Conservation (phyloP, 2,888 invertebrate species). For the Drymonia ruficornis region DNA sequence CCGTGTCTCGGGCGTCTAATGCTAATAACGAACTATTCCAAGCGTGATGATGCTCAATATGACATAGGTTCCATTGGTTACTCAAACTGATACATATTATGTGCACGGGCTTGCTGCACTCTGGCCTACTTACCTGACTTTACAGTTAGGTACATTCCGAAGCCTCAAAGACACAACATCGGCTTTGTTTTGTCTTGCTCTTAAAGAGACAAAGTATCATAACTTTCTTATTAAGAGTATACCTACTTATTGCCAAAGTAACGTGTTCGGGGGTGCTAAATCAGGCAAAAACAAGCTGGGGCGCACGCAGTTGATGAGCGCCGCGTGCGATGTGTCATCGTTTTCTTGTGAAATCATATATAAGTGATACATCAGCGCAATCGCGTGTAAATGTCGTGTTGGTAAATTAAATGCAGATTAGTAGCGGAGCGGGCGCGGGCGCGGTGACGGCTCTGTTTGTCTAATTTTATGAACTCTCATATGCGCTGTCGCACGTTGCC, state of each 20-base stretch:
- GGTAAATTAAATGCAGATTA: slow-evolving; percentile 18
- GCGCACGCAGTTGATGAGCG: background rate
- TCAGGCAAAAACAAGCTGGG: background rate
- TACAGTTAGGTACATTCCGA: background rate
- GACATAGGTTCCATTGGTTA: no score
- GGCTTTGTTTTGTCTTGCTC: background rate
- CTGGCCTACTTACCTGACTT: background rate
- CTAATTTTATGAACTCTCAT: background rate
- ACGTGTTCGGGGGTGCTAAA: background rate
- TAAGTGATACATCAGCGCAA: slow-evolving; percentile 7
- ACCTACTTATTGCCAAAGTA: no score
- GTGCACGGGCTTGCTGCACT: background rate
- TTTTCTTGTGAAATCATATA: slow-evolving; percentile 7
- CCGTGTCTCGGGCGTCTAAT: no score
- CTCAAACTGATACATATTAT: no score
- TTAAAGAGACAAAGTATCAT: no score
- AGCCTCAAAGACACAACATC: background rate
- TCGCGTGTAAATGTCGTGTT: background rate
- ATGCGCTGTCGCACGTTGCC: slow-evolving; percentile 2
- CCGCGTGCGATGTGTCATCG: slow-evolving; percentile 11
- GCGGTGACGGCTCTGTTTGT: background rate
- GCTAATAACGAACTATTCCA: no score
- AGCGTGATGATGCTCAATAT: no score
- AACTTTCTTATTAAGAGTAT: no score
- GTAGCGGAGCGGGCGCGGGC: no score